phyloP scores from a whole-genome alignment of 2,888 invertebrate species.

The Machimus rusticus region DNA sequence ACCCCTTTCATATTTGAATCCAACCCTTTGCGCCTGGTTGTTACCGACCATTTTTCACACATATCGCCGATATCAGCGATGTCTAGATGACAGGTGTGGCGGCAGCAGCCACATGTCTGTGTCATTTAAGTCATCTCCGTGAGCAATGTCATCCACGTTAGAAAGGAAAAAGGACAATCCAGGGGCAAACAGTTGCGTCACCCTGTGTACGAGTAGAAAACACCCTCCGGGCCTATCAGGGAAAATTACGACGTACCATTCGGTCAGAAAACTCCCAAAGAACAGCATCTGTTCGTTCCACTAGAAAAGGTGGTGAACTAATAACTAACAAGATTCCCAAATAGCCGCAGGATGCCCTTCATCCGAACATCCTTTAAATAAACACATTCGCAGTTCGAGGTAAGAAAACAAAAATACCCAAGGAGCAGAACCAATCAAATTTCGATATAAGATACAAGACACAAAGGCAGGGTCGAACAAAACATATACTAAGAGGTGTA shows the following conservation, averaged over 20 bases:
- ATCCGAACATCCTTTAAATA: not conserved
- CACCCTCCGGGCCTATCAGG: not conserved
- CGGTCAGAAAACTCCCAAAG: slow-evolving; percentile 3
- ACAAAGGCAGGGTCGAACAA: not conserved
- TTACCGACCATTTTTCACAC: slow-evolving; percentile 6
- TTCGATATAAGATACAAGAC: not conserved
- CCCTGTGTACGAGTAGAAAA: not conserved
- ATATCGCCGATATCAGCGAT: not conserved
- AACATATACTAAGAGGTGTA: not conserved
- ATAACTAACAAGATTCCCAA: slow-evolving; percentile 23
- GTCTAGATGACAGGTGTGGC: slow-evolving; percentile 23
- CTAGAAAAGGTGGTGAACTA: not conserved
- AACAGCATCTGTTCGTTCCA: slow-evolving; percentile 13
- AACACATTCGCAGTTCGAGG: not conserved
- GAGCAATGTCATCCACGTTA: slow-evolving; percentile 7
- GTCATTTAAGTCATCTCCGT: not conserved
- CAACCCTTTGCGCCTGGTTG: slow-evolving; percentile 2
- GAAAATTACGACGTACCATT: not conserved
- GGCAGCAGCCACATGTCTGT: not conserved
- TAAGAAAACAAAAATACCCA: not conserved
- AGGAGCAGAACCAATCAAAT: slow-evolving; percentile 2
- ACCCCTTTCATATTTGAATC: not conserved
- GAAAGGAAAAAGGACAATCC: not conserved
- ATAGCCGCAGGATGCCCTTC: slow-evolving; percentile 5
- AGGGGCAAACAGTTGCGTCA: not conserved